Conservation (phyloP, 2,888 invertebrate species). For the Mesorhabditis sp. region DNA sequence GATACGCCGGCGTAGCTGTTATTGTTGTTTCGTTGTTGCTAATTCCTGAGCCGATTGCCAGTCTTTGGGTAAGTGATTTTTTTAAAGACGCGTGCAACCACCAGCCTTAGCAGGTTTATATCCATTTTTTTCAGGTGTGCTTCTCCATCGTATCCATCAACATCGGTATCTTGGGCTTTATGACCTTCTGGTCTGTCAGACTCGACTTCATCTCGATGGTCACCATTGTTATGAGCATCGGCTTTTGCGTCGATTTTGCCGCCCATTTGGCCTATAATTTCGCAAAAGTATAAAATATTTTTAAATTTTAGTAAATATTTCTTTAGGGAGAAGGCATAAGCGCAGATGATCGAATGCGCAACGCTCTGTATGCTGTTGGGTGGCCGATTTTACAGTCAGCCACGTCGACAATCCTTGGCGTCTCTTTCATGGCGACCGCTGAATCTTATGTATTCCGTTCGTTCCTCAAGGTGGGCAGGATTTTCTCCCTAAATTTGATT, state of each 20-base stretch:
- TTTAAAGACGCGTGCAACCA: not conserved
- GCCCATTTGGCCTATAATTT: conserved; percentile 81
- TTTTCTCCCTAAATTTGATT: conserved; percentile 56
- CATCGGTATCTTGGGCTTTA: conserved; percentile 86
- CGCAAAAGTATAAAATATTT: conserved; percentile 39
- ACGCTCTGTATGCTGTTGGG: conserved; percentile 82
- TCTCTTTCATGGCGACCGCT: conserved; percentile 78
- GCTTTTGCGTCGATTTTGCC: conserved; percentile 87
- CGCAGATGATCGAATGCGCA: conserved; percentile 72
- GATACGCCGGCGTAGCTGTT: conserved; percentile 73
- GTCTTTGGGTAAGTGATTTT: conserved; percentile 73
- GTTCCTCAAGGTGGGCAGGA: conserved; percentile 59
- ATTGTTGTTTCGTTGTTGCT: conserved; percentile 90
- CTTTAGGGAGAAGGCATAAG: conserved; percentile 37
- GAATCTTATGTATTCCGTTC: conserved; percentile 71
- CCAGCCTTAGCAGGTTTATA: not conserved
- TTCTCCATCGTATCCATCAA: conserved; percentile 91
- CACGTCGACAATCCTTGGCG: conserved; percentile 82
- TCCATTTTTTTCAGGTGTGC: conserved; percentile 61
- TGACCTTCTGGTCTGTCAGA: conserved; percentile 90
- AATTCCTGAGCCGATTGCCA: conserved; percentile 84
- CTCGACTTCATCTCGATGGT: conserved; percentile 82
- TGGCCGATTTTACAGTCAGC: conserved; percentile 87
- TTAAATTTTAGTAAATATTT: not conserved
- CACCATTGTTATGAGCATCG: conserved; percentile 92